Evolutionary conservation across 2,797 vertebrate species (phyloP).

Genomic region (Rhincodon typus): DNA sequence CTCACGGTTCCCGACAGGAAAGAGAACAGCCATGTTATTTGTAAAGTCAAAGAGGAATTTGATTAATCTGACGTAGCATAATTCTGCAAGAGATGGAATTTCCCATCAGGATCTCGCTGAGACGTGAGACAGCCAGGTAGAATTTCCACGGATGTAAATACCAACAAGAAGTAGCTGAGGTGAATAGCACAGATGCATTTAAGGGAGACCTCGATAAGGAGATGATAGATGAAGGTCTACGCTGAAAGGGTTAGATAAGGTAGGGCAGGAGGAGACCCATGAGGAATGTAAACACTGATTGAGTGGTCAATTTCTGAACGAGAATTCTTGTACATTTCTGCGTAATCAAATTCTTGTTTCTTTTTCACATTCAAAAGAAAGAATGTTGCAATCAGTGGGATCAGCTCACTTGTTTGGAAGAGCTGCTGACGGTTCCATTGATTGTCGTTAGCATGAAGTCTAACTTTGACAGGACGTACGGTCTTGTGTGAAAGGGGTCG

Average conservation of each 20-base stretch:
- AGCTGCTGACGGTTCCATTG: background rate
- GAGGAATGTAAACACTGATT: background rate
- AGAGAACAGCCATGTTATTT: background rate
- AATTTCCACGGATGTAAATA: background rate
- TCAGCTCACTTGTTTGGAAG: background rate
- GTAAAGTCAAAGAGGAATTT: background rate
- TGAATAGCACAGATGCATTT: background rate
- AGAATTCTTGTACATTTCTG: background rate
- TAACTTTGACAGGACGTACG: background rate
- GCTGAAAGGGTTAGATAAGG: background rate
- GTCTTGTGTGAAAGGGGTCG: background rate
- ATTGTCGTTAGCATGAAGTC: background rate
- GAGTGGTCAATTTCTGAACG: background rate
- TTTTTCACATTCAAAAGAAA: background rate
- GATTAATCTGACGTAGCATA: background rate
- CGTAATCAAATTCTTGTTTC: background rate
- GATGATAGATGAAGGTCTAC: background rate
- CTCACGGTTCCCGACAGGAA: background rate
- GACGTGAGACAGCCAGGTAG: background rate
- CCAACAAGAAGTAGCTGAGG: background rate
- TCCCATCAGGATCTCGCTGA: background rate
- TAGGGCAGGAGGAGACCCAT: background rate
- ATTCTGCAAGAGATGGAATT: background rate
- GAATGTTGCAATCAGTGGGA: background rate
- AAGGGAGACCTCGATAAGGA: background rate